Percentiles rank a stretch among this genome's conserved stretches.
Conservation (phyloP, 2,113 vertebrate species). For the Microcebus lehilahytsara region DNA sequence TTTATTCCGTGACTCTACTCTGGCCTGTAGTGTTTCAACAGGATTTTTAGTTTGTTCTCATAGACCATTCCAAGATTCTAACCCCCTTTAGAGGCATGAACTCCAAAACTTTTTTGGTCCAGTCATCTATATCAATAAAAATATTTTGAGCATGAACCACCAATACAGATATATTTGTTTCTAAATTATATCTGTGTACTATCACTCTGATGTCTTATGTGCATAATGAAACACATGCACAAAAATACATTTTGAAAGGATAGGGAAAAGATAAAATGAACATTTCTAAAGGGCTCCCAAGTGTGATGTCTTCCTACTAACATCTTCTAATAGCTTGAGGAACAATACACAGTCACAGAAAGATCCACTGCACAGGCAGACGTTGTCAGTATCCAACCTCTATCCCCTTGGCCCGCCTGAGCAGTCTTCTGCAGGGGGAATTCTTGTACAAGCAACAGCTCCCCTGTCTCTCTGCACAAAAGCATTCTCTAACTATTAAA, state of each 20-base stretch:
- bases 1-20: not conserved
- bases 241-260: slow-evolving; percentile 21
- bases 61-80: slow-evolving; percentile 29
- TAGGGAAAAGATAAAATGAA: not conserved
- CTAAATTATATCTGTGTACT: not conserved
- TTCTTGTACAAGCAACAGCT: not conserved
- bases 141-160: not conserved
- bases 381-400: not conserved
- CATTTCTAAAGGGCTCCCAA: not conserved
- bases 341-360: not conserved
- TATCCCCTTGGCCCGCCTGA: not conserved
- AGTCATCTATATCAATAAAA: not conserved
- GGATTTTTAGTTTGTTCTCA: not conserved
- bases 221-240: not conserved
- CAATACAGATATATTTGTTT: not conserved
- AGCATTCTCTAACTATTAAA: not conserved
- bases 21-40: not conserved
- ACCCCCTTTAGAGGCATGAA: not conserved
- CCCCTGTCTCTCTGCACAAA: not conserved
- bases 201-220: not conserved
- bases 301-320: not conserved
- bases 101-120: not conserved
- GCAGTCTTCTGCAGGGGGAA: not conserved
- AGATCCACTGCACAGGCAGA: not conserved
- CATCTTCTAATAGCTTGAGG: not conserved